Conservation (phyloP, 2,113 vertebrate genomes). For the Labeo rohita region DNA sequence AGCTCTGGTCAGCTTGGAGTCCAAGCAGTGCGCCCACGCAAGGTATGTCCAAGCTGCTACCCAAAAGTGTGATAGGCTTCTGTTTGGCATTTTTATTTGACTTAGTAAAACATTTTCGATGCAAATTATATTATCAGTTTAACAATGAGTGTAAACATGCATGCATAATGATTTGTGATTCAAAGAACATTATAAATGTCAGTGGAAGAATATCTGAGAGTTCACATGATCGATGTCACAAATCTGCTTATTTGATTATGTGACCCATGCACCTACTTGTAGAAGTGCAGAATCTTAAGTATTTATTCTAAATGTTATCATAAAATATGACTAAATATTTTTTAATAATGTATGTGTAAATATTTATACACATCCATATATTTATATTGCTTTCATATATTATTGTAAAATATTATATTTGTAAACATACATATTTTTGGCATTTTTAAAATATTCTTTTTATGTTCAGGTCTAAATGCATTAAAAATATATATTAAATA, state of each 20-base stretch:
- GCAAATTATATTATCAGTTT: neutral
- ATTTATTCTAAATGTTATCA: neutral
- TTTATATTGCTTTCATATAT: too few relatives aligned
- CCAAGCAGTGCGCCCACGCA: conserved; percentile 66
- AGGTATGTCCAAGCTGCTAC: conserved; percentile 64
- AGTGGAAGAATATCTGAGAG: neutral
- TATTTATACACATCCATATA: neutral
- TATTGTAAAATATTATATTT: too few relatives aligned
- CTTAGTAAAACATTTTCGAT: too few relatives aligned
- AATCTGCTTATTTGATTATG: neutral
- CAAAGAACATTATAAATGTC: neutral
- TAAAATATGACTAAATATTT: neutral
- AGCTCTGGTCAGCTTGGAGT: conserved; percentile 80
- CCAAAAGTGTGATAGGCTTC: neutral
- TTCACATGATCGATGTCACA: neutral
- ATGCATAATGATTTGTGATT: neutral
- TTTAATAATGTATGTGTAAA: neutral
- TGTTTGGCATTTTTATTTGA: neutral
- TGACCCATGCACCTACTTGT: neutral
- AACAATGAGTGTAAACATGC: neutral
- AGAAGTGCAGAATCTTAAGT: neutral
- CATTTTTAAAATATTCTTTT: too few relatives aligned
- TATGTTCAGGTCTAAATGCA: too few relatives aligned
- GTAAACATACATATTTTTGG: too few relatives aligned
- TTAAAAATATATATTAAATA: too few relatives aligned